Conservation (phyloP, 2,797 vertebrate species). For the Potorous gilbertii region DNA sequence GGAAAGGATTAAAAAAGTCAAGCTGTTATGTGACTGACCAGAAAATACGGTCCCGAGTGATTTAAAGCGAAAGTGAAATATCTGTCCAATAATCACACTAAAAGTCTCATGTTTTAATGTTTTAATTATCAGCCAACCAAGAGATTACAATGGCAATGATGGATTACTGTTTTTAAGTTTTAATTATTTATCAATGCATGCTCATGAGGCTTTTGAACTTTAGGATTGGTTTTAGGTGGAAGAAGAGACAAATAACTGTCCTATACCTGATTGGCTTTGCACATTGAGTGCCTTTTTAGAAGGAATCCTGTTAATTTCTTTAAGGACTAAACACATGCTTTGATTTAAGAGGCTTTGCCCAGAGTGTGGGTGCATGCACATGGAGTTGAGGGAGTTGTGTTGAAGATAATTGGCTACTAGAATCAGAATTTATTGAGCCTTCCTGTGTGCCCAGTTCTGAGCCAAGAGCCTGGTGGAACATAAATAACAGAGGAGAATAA, state of each 20-base stretch:
- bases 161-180: background rate
- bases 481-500: background rate
- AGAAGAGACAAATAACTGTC: background rate
- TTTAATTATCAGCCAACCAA: background rate
- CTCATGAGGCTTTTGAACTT: background rate
- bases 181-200: background rate
- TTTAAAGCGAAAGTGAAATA: background rate
- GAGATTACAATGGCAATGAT: background rate
- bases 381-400: background rate
- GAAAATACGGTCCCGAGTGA: background rate
- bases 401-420: background rate
- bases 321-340: background rate
- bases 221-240: background rate
- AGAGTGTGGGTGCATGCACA: background rate
- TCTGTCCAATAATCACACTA: background rate
- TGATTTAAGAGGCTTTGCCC: background rate
- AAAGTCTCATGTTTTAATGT: background rate
- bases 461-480: background rate
- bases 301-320: background rate
- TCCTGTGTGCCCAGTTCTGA: background rate
- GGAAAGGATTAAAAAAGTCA: background rate
- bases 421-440: background rate
- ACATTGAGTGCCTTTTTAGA: background rate
- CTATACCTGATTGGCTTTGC: background rate
- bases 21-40: background rate